Percentiles rank a stretch among this genome's conserved stretches.
Conservation (phyloP, 2,888 invertebrate genomes). For the Troides aeacus region DNA sequence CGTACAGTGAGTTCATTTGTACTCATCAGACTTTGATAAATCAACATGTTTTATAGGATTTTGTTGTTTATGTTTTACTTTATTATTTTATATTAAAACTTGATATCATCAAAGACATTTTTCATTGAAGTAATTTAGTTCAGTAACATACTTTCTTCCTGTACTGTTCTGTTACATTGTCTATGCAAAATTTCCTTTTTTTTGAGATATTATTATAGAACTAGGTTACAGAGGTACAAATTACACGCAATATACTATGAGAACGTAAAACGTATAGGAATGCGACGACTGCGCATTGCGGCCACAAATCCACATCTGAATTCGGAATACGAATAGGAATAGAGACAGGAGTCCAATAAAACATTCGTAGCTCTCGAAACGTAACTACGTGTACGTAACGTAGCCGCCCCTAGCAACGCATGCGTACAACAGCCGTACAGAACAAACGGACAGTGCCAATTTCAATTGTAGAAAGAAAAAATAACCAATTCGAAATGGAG, state of each 20-base stretch:
- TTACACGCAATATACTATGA: neutral
- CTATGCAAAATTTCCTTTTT: no score
- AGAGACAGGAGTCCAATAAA: conserved; percentile 75
- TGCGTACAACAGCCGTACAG: conserved; percentile 66
- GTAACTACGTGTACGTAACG: conserved; percentile 77
- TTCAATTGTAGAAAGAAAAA: conserved; percentile 79
- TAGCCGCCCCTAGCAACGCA: conserved; percentile 68
- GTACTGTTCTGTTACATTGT: no score
- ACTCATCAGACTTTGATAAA: no score
- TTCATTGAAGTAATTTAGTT: no score
- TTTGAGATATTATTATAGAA: no score
- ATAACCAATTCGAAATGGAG: conserved; percentile 79
- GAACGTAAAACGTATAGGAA: conserved; percentile 26
- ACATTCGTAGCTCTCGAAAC: conserved; percentile 70
- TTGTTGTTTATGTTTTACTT: no score
- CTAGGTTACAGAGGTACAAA: neutral
- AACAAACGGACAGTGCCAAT: conserved; percentile 76
- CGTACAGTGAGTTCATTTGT: no score
- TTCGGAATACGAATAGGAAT: conserved; percentile 72
- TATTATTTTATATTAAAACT: no score
- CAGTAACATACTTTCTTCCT: no score
- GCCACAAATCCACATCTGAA: conserved; percentile 68
- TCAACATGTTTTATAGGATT: no score
- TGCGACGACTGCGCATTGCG: conserved; percentile 62
- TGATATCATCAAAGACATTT: no score